Evolutionary conservation across 2,797 vertebrate genomes (phyloP), one percentile per base, ranked within the genome.

Genomic region (Rhinogobio ventralis): DNA sequence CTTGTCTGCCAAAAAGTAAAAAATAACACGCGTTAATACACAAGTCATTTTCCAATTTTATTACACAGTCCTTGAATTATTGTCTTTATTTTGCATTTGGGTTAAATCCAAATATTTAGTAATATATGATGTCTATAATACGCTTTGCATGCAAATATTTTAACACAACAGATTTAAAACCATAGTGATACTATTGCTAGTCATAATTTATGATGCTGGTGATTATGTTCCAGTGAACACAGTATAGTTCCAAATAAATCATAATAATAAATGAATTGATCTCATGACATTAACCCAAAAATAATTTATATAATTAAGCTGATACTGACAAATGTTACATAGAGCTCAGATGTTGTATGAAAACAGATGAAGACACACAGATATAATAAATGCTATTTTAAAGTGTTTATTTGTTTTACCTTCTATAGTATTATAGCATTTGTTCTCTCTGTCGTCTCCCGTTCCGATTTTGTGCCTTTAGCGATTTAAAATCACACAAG

Each of bases 401-500:
- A 39, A 39, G 51, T 36, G 20, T 76, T 55, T 55, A 39, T 36
- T 55, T 76, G 51, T n/a, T 57, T 76, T 76, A 76, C 74, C 74
- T 39, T 57, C 8, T n/a, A 49, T 9, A 36, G 51, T n/a, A 9
- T 13, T 23, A 45, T 4, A 33, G 49, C 14, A 8, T 51, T 3
- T 23, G 28, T 74, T 51, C 46, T 74, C 5, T 53, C 23, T n/a
- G 1, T 57, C 51, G 20, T 17, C 30, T 57, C 30, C 3, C 30
- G 49, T n/a, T 20, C 17, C 1, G 33, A 5, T 57, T 39, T 76
- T 57, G 13, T 39, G 51, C 23, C 23, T 76, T 17, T 36, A n/a
- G 19, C 4, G 3, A 75, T 55, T 55, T 17, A 57, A 76, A 55
- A 33, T 53, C 20, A 4, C 13, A 36, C 8, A 3, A 5, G 5